phyloP scores from a whole-genome alignment of 1,140 invertebrate species.

The Thaumatotibia leucotreta region DNA sequence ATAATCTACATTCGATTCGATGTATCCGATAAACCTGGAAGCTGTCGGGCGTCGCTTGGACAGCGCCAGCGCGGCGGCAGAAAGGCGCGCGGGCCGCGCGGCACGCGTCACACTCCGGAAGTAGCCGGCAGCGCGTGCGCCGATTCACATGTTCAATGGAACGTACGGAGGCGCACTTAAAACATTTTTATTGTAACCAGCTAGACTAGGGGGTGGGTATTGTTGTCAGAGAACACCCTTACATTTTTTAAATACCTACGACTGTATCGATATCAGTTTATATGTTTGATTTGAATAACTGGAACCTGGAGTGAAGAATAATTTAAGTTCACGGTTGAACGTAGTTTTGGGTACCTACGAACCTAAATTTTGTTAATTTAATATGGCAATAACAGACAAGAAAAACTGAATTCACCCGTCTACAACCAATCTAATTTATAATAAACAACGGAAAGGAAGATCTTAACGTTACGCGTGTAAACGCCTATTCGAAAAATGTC shows the following conservation, averaged over 20 bases:
- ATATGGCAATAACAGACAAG: too few relatives aligned
- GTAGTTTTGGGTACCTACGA: too few relatives aligned
- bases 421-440: too few relatives aligned
- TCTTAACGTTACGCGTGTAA: too few relatives aligned
- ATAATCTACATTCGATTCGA: too few relatives aligned
- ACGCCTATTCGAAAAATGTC: too few relatives aligned
- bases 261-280: background rate
- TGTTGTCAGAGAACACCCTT: constrained; percentile 27
- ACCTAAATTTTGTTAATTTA: too few relatives aligned
- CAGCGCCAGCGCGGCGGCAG: constrained; percentile 27
- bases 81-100: constrained; percentile 60
- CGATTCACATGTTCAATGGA: constrained; percentile 61
- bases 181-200: constrained; percentile 70
- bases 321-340: too few relatives aligned
- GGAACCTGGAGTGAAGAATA: background rate
- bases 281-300: background rate
- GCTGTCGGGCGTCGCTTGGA: background rate
- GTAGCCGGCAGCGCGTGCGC: constrained; percentile 43
- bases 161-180: constrained; percentile 73
- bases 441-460: too few relatives aligned
- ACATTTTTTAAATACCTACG: background rate
- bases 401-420: too few relatives aligned
- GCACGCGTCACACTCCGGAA: constrained; percentile 43
- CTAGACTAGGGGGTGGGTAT: constrained; percentile 43
- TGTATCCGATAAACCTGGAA: too few relatives aligned